Conservation (phyloP, 2,797 vertebrate species). For the Allobates femoralis region DNA sequence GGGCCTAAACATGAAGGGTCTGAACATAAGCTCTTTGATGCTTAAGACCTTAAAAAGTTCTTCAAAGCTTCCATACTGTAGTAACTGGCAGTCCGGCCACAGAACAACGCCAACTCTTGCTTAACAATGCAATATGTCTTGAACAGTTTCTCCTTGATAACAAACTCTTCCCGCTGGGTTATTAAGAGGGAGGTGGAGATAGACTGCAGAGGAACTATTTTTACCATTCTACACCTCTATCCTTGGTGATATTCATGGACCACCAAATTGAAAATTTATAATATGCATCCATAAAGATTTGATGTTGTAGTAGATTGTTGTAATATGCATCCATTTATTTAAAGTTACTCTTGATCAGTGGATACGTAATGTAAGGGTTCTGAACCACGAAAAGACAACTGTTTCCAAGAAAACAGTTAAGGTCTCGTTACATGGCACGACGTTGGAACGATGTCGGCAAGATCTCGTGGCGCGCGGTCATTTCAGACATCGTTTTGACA, state of each 20-base stretch:
- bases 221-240: conserved; percentile 10
- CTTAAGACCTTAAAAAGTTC: conserved; percentile 46
- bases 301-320: too few species aligned
- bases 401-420: background rate
- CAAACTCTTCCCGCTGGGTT: conserved; percentile 24
- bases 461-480: too few species aligned
- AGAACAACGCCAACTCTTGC: background rate
- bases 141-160: conserved; percentile 41
- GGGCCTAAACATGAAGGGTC: conserved; percentile 48
- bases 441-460: too few species aligned
- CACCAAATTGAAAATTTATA: background rate
- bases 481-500: too few species aligned
- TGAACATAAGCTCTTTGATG: conserved; percentile 44
- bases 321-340: background rate
- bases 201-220: background rate
- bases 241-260: background rate
- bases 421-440: too few species aligned
- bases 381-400: background rate
- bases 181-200: conserved; percentile 31
- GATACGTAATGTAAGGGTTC: background rate
- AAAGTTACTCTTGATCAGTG: background rate
- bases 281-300: background rate
- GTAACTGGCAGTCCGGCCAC: background rate
- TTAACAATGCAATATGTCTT: conserved; percentile 21
- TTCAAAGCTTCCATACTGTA: conserved; percentile 11